Conservation (phyloP, 1,140 invertebrate species). For the Drosophila ananassae region DNA sequence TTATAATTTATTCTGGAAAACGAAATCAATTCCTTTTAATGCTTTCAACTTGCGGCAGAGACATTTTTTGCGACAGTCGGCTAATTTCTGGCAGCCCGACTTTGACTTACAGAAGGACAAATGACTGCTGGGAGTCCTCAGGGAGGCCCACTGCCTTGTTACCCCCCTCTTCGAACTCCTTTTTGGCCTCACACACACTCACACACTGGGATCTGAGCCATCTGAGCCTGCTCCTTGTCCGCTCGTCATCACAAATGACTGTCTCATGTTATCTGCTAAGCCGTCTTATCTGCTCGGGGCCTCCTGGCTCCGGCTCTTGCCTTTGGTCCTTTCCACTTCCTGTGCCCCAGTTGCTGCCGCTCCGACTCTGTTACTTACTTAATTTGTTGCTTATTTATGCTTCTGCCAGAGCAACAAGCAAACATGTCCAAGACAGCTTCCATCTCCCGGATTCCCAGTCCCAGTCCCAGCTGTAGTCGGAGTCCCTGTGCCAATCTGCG, state of each 20-base stretch:
- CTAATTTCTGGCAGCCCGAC: not conserved
- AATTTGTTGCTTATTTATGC: slow-evolving; percentile 79
- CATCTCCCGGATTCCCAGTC: slow-evolving; percentile 11
- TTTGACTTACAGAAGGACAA: not conserved
- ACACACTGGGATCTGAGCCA: slow-evolving; percentile 16
- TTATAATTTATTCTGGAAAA: too few relatives aligned
- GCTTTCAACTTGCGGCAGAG: not conserved
- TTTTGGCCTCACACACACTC: slow-evolving; percentile 18
- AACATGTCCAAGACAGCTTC: slow-evolving; percentile 16
- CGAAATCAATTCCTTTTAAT: not conserved
- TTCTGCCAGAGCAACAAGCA: slow-evolving; percentile 44
- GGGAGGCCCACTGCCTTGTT: not conserved
- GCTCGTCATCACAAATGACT: slow-evolving; percentile 77
- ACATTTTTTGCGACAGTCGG: not conserved
- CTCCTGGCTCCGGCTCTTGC: not conserved
- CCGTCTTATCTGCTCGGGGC: slow-evolving; percentile 63
- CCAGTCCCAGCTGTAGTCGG: slow-evolving; percentile 6
- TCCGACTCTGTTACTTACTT: slow-evolving; percentile 74
- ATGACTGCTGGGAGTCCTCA: slow-evolving; percentile 7
- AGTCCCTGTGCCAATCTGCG: not conserved
- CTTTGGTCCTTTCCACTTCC: not conserved
- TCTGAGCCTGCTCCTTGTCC: slow-evolving; percentile 20
- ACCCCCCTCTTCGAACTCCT: not conserved
- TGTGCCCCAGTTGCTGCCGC: not conserved
- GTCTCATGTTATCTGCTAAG: slow-evolving; percentile 80